A percentile compares a stretch with the other conserved stretches of the same genome.
Evolutionary conservation across 2,888 invertebrate genomes (phyloP).

Genomic region (Trichogramma dendrolimi): DNA sequence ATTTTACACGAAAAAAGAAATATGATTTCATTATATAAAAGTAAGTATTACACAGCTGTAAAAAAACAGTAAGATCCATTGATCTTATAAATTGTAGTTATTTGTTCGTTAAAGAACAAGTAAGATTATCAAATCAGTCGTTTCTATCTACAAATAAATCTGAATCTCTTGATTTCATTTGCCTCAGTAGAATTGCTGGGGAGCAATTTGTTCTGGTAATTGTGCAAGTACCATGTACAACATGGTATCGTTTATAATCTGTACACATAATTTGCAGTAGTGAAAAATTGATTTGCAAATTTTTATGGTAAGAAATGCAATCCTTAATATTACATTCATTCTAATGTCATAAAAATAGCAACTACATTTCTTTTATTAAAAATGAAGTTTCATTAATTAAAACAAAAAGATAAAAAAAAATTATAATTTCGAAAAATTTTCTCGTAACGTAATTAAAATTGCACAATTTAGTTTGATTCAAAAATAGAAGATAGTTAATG

Average conservation of each 20-base stretch:
- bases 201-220: too few relatives aligned
- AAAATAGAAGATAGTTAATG: not conserved
- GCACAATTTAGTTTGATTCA: conserved; percentile 30
- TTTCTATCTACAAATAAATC: too few relatives aligned
- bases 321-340: conserved; percentile 24
- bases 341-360: conserved; percentile 37
- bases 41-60: too few relatives aligned
- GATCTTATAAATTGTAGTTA: too few relatives aligned
- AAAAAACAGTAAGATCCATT: too few relatives aligned
- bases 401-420: not conserved
- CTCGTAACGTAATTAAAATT: conserved; percentile 28
- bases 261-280: too few relatives aligned
- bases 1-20: conserved; percentile 24
- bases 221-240: too few relatives aligned
- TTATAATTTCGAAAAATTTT: conserved; percentile 12
- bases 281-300: conserved; percentile 21
- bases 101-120: too few relatives aligned
- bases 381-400: conserved; percentile 5
- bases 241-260: too few relatives aligned
- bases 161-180: too few relatives aligned
- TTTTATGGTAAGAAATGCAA: conserved; percentile 39
- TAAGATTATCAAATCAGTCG: too few relatives aligned
- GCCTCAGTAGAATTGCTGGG: too few relatives aligned
- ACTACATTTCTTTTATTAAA: conserved; percentile 29
- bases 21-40: conserved; percentile 11